phyloP scores from a whole-genome alignment of 1,140 invertebrate species.

The Apocrypta bakeri region DNA sequence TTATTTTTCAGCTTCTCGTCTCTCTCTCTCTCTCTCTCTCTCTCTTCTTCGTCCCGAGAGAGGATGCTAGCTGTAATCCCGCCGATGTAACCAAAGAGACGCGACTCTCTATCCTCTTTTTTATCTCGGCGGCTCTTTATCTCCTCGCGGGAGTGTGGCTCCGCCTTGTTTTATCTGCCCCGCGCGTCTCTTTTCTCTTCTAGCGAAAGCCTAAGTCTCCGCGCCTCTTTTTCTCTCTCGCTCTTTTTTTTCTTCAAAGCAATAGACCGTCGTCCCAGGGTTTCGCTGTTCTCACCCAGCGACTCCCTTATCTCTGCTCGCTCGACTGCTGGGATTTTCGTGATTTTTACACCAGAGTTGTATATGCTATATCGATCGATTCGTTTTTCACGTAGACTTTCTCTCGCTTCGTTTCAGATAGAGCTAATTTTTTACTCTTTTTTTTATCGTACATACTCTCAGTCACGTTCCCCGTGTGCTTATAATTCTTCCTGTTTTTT shows the following conservation, averaged over 20 bases:
- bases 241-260: neutral
- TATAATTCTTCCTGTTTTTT: neutral
- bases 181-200: conserved; percentile 7
- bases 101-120: conserved; percentile 11
- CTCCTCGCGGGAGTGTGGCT: neutral
- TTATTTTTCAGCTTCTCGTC: neutral
- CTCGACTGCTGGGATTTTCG: conserved; percentile 12
- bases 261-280: conserved; percentile 11
- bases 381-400: conserved; percentile 11
- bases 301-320: neutral
- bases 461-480: neutral
- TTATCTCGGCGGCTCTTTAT: conserved; percentile 37
- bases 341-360: neutral
- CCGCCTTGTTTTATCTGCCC: conserved; percentile 22
- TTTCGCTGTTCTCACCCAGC: neutral
- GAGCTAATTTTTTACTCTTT: conserved; percentile 32
- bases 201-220: neutral
- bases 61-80: conserved; percentile 22
- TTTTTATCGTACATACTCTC: neutral
- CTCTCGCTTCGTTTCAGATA: neutral
- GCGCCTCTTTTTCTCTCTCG: neutral
- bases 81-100: conserved; percentile 15
- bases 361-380: neutral
- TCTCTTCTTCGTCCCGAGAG: neutral
- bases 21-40: neutral